Evolutionary conservation across 2,797 vertebrate species (phyloP).

Genomic region (Enteromius viviparus): DNA sequence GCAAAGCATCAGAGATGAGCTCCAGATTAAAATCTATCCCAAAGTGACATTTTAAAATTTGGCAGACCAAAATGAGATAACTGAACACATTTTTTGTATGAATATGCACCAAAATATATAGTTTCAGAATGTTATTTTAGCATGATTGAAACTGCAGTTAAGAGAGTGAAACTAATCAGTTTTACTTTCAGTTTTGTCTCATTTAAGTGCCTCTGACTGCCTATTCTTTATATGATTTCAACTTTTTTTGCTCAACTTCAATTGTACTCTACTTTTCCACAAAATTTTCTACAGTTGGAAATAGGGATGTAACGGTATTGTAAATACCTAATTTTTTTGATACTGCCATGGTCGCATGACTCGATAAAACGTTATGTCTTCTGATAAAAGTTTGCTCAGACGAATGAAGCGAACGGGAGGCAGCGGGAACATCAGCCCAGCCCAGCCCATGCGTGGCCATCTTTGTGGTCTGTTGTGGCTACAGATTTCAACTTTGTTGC

Average conservation of each 20-base stretch:
- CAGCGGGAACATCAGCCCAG: too few relatives aligned
- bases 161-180: too few relatives aligned
- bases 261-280: not conserved
- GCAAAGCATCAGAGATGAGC: not conserved
- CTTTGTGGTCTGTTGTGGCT: too few relatives aligned
- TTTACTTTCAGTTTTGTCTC: not conserved
- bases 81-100: too few relatives aligned
- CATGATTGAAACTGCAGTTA: too few relatives aligned
- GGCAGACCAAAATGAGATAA: not conserved
- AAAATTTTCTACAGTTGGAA: not conserved
- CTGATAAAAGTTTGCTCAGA: too few relatives aligned
- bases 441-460: too few relatives aligned
- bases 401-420: too few relatives aligned
- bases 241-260: not conserved
- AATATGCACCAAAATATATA: not conserved
- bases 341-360: too few relatives aligned
- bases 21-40: not conserved
- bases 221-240: not conserved
- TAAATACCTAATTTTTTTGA: too few relatives aligned
- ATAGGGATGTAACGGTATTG: not conserved
- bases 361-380: too few relatives aligned
- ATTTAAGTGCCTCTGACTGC: not conserved
- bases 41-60: not conserved
- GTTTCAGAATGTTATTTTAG: not conserved
- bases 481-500: too few relatives aligned